Evolutionary conservation across 92 coral and sea anemone genomes (phyloP).

Genomic region (Phenganax stokvisi): DNA sequence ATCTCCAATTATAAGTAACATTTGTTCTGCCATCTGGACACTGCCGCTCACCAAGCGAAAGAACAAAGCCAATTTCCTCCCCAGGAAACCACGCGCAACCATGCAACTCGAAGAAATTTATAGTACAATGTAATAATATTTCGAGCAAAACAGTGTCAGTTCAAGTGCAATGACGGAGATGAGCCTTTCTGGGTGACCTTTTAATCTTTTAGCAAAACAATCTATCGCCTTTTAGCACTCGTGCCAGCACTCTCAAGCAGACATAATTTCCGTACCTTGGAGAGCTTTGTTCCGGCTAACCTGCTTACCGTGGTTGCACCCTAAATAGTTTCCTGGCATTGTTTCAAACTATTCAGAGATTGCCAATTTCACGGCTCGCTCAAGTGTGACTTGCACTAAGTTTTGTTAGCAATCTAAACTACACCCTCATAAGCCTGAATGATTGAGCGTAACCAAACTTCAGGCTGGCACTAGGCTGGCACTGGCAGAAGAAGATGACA

Average conservation of each 20-base stretch:
- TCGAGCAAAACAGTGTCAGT: neutral
- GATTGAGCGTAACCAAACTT: no score
- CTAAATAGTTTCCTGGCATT: neutral
- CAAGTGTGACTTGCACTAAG: neutral
- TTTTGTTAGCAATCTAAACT: no score
- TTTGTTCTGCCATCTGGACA: conserved; percentile 33
- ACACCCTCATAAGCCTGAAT: no score
- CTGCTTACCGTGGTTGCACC: neutral
- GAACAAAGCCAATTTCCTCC: conserved; percentile 25
- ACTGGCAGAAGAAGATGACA: no score
- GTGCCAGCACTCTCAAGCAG: conserved; percentile 15
- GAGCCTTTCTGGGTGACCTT: neutral
- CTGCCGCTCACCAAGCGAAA: conserved; percentile 13
- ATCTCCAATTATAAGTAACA: neutral
- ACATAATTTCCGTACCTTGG: conserved; percentile 13
- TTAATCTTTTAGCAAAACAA: neutral
- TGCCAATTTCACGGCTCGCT: neutral
- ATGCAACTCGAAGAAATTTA: neutral
- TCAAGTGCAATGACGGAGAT: neutral
- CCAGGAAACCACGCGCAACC: conserved; percentile 34
- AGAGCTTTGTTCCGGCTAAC: conserved; percentile 12
- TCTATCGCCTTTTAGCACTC: neutral
- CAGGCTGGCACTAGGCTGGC: no score
- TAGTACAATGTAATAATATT: neutral
- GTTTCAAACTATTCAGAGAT: neutral